Conservation (phyloP, 1,140 invertebrate genomes). For the Micrasema minimum region DNA sequence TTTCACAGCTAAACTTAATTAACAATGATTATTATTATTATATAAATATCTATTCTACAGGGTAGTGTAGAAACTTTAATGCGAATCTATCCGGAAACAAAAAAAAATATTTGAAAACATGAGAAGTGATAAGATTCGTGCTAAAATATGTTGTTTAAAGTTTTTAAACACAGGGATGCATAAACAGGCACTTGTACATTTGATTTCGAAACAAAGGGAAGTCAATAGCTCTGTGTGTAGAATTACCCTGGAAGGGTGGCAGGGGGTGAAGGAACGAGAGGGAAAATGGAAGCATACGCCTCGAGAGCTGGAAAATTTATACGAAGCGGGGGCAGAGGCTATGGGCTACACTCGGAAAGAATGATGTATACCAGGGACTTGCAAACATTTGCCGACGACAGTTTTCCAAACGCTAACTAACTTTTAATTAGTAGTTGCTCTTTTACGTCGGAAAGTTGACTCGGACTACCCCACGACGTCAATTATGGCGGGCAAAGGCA, state of each 20-base stretch:
- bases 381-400: slow-evolving; percentile 20
- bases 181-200: slow-evolving; percentile 6
- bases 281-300: slow-evolving; percentile 14
- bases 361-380: slow-evolving; percentile 16
- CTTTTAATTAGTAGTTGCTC: slow-evolving; percentile 30
- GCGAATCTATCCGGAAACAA: neutral
- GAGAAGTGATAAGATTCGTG: neutral
- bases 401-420: slow-evolving; percentile 22
- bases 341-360: neutral
- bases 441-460: neutral
- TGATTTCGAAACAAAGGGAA: slow-evolving; percentile 15
- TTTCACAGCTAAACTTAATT: too few relatives aligned
- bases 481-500: slow-evolving; percentile 1
- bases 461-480: slow-evolving; percentile 7
- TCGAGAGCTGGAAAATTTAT: slow-evolving; percentile 23
- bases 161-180: slow-evolving; percentile 9
- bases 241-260: slow-evolving; percentile 7
- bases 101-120: neutral
- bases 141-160: neutral
- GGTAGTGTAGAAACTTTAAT: too few relatives aligned
- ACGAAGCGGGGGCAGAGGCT: slow-evolving; percentile 13
- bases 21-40: too few relatives aligned
- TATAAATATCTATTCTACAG: too few relatives aligned
- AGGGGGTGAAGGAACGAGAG: neutral
- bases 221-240: slow-evolving; percentile 16